A percentile compares a stretch with the other conserved stretches of the same genome.
phyloP scores from a whole-genome alignment of 2,797 vertebrate species.

The Eulemur rubriventer region DNA sequence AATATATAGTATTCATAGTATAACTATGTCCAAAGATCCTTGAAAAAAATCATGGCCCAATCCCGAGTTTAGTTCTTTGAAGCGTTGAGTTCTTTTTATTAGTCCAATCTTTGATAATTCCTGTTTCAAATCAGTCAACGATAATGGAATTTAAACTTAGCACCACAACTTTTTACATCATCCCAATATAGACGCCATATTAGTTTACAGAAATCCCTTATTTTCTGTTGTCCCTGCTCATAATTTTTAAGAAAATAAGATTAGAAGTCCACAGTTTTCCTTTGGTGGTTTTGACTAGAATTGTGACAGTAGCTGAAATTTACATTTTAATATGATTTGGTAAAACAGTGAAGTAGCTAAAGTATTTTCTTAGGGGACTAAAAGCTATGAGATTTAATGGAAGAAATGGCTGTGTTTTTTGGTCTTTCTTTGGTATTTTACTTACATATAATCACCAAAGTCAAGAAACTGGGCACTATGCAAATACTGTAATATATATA shows the following conservation, averaged over 20 bases:
- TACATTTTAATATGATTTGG: slow-evolving; percentile 9
- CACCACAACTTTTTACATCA: background rate
- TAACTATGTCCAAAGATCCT: background rate
- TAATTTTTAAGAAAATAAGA: slow-evolving; percentile 37
- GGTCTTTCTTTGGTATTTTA: background rate
- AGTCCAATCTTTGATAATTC: slow-evolving; percentile 2
- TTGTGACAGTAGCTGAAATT: slow-evolving; percentile 22
- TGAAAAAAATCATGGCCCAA: background rate
- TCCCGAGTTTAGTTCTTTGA: background rate
- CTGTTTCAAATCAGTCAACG: background rate
- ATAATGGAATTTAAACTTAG: background rate
- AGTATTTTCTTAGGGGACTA: slow-evolving; percentile 6
- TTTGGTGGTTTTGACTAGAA: slow-evolving; percentile 37
- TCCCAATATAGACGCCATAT: background rate
- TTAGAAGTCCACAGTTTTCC: background rate
- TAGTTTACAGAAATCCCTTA: background rate
- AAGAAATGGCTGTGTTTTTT: background rate
- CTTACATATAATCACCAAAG: background rate
- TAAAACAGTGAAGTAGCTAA: background rate
- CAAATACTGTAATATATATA: background rate
- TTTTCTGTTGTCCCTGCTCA: slow-evolving; percentile 18
- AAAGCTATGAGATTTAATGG: slow-evolving; percentile 11
- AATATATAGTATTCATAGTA: too few species aligned
- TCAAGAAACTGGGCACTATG: background rate
- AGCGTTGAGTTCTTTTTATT: background rate